Evolutionary conservation across 2,888 invertebrate species (phyloP).

Genomic region (Lasiommata megera): DNA sequence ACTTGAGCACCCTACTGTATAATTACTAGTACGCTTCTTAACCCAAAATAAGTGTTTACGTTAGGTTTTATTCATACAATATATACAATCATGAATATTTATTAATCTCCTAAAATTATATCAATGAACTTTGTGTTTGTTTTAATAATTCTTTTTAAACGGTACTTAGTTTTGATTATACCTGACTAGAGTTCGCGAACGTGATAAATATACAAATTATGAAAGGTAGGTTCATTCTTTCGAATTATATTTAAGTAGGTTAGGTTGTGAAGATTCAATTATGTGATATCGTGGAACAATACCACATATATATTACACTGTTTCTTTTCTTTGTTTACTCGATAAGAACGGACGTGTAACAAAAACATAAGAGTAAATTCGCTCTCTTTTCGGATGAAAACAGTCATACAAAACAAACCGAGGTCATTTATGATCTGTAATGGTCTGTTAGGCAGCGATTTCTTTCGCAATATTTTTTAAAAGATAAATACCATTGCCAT

Average conservation of each 20-base stretch:
- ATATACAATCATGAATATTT: slow-evolving; percentile 11
- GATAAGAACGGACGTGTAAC: slow-evolving; percentile 50
- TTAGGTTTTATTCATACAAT: slow-evolving; percentile 5
- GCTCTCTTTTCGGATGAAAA: slow-evolving; percentile 45
- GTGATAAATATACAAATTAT: not conserved
- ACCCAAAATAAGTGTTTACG: slow-evolving; percentile 19
- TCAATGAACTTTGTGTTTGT: slow-evolving; percentile 25
- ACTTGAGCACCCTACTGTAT: slow-evolving; percentile 56
- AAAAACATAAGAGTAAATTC: slow-evolving; percentile 52
- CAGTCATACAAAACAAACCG: slow-evolving; percentile 27
- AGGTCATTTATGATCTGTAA: slow-evolving; percentile 35
- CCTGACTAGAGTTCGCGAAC: not conserved
- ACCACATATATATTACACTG: slow-evolving; percentile 54
- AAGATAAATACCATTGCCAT: not conserved
- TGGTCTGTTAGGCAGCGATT: slow-evolving; percentile 18
- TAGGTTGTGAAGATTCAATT: slow-evolving; percentile 69
- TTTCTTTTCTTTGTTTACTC: slow-evolving; percentile 60
- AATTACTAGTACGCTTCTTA: slow-evolving; percentile 45
- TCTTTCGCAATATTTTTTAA: slow-evolving; percentile 12
- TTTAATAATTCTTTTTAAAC: slow-evolving; percentile 15
- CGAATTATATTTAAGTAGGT: slow-evolving; percentile 41
- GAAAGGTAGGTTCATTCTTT: slow-evolving; percentile 16
- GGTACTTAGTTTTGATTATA: not conserved
- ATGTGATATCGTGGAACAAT: slow-evolving; percentile 68
- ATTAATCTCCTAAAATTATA: slow-evolving; percentile 22